These are phyloP conservation scores for Autographa gamma DNA, from an alignment of 2,888 invertebrate genomes.

Conservation along the genomic window DNA sequence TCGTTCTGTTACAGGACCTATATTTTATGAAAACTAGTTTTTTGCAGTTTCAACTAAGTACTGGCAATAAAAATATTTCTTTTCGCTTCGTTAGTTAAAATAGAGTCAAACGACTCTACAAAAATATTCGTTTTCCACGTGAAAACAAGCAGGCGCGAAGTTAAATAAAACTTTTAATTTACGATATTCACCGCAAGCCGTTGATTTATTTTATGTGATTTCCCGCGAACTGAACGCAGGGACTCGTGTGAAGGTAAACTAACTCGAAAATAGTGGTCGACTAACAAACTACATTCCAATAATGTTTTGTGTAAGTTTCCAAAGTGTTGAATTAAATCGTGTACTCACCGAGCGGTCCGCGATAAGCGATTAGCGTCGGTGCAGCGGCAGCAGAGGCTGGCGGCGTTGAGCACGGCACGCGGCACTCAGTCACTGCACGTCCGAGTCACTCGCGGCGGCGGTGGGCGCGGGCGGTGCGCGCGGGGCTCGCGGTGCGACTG, in stretches of 20 bases:
- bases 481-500: constrained; percentile 41
- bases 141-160: constrained; percentile 14
- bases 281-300: constrained; percentile 35
- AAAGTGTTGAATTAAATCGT: constrained; percentile 28
- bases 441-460: neutral
- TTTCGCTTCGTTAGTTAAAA: neutral
- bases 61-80: neutral
- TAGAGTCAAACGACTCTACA: constrained; percentile 12
- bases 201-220: constrained; percentile 51
- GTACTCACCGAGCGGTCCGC: constrained; percentile 21
- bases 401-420: constrained; percentile 12
- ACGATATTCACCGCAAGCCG: constrained; percentile 43
- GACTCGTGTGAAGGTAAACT: constrained; percentile 25
- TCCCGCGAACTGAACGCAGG: constrained; percentile 30
- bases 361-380: constrained; percentile 48
- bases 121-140: constrained; percentile 30
- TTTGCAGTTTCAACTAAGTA: neutral
- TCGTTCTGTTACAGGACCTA: neutral
- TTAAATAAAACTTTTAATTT: constrained; percentile 54
- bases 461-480: constrained; percentile 37
- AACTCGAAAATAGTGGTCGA: constrained; percentile 16
- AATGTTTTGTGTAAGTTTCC: constrained; percentile 20
- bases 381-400: neutral
- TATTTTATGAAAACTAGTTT: neutral
- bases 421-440: neutral